Evolutionary conservation across 2,888 invertebrate genomes (phyloP).

Genomic region (Polydesmus complanatus): DNA sequence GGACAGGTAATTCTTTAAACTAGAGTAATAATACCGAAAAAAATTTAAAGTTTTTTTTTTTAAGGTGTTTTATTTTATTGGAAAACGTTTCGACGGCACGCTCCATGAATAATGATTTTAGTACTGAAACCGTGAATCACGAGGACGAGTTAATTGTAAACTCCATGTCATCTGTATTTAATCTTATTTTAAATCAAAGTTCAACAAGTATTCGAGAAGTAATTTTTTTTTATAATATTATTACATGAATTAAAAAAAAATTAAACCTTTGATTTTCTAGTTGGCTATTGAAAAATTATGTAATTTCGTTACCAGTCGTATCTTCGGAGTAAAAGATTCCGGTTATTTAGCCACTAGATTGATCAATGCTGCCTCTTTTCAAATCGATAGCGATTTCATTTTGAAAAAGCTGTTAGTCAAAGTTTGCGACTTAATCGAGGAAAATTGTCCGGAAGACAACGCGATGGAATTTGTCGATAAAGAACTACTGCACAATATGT

Average conservation of each 20-base stretch:
- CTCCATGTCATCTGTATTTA: constrained; percentile 32
- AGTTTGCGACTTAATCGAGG: constrained; percentile 21
- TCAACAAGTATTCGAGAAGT: constrained; percentile 47
- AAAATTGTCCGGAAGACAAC: not conserved
- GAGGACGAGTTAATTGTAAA: constrained; percentile 42
- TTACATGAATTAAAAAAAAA: constrained; percentile 7
- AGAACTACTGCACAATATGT: constrained; percentile 60
- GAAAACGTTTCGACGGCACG: constrained; percentile 31
- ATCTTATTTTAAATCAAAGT: constrained; percentile 54
- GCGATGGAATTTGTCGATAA: constrained; percentile 43
- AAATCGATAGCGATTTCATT: constrained; percentile 4
- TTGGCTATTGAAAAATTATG: constrained; percentile 60
- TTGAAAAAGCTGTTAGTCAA: constrained; percentile 4
- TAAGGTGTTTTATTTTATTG: constrained; percentile 31
- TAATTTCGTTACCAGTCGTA: constrained; percentile 51
- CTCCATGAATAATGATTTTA: constrained; percentile 37
- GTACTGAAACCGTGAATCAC: constrained; percentile 44
- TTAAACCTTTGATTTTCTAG: constrained; percentile 29
- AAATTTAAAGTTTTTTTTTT: constrained; percentile 10
- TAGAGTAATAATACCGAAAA: constrained; percentile 26
- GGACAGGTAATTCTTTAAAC: no score
- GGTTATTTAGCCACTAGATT: constrained; percentile 64
- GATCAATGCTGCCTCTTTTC: constrained; percentile 41
- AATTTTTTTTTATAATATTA: constrained; percentile 9
- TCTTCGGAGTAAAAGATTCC: constrained; percentile 71